These are phyloP conservation scores for Leptopilina myrica DNA, from an alignment of 2,888 invertebrate genomes.

Conservation along the genomic window DNA sequence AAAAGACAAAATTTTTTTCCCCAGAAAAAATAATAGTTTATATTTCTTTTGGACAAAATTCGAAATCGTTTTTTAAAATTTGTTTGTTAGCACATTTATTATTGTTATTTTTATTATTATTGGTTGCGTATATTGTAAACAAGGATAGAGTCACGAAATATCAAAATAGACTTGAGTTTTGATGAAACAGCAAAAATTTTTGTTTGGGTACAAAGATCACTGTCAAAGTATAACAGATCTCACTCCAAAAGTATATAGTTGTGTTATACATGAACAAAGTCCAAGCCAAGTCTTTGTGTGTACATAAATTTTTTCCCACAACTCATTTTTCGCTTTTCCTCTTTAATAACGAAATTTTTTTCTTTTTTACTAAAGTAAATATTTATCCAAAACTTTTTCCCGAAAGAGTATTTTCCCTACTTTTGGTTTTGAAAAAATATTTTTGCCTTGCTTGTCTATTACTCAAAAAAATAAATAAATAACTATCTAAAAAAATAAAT, in stretches of 20 bases:
- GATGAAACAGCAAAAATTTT: slow-evolving; percentile 32
- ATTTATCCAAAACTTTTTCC: too few species aligned
- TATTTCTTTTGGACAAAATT: too few species aligned
- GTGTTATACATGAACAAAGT: slow-evolving; percentile 16
- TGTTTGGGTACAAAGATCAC: slow-evolving; percentile 23
- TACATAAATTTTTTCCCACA: background rate
- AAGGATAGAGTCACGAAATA: background rate
- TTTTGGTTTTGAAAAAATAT: too few species aligned
- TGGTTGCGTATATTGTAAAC: background rate
- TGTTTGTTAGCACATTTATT: background rate
- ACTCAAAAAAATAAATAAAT: too few species aligned
- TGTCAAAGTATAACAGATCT: slow-evolving; percentile 20
- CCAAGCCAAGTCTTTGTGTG: slow-evolving; percentile 2
- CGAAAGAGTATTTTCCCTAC: too few species aligned
- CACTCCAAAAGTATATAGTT: background rate
- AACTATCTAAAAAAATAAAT: too few species aligned
- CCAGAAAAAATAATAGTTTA: too few species aligned
- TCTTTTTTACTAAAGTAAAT: too few species aligned
- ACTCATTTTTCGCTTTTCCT: background rate
- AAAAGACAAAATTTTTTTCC: too few species aligned
- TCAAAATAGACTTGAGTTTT: slow-evolving; percentile 15
- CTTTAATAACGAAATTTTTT: background rate
- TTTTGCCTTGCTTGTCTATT: too few species aligned
- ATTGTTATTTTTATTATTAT: background rate
- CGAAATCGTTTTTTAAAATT: background rate